Evolutionary conservation across 2,113 vertebrate species (phyloP).

Genomic region (Solea senegalensis): DNA sequence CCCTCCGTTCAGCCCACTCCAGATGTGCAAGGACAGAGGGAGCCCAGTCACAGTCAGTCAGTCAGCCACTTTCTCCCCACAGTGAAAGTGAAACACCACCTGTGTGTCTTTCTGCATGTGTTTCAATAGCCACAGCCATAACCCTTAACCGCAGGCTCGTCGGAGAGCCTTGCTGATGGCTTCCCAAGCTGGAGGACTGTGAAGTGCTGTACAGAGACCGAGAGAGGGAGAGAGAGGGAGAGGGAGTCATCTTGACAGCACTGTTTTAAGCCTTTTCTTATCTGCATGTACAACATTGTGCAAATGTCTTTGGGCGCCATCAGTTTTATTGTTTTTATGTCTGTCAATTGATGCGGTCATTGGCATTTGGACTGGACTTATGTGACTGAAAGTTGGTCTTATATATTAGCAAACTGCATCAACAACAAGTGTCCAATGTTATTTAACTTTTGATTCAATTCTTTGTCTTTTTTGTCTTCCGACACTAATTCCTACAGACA

Average conservation of each 20-base stretch:
- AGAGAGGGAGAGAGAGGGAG: constrained; percentile 3
- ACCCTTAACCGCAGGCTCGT: constrained; percentile 32
- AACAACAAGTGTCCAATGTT: no score
- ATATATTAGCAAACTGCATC: no score
- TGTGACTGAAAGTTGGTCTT: no score
- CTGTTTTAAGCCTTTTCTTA: neutral
- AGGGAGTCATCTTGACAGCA: neutral
- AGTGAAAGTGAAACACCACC: constrained; percentile 73
- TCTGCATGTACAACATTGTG: neutral
- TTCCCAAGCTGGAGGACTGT: constrained; percentile 58
- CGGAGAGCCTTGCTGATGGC: constrained; percentile 41
- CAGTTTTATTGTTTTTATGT: no score
- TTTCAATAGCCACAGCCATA: constrained; percentile 42
- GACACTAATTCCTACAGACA: no score
- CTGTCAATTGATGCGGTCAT: no score
- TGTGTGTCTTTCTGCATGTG: constrained; percentile 58
- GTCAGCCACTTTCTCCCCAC: constrained; percentile 59
- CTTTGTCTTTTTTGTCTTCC: no score
- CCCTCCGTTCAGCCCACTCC: constrained; percentile 42
- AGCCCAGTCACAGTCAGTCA: constrained; percentile 55
- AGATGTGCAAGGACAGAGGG: constrained; percentile 66
- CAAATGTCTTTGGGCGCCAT: no score
- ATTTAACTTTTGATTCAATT: no score
- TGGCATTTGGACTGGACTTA: no score
- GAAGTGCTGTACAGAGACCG: neutral